These are phyloP conservation scores for Epinephelus fuscoguttatus DNA, from an alignment of 2,113 vertebrate species.

Conservation along the genomic window DNA sequence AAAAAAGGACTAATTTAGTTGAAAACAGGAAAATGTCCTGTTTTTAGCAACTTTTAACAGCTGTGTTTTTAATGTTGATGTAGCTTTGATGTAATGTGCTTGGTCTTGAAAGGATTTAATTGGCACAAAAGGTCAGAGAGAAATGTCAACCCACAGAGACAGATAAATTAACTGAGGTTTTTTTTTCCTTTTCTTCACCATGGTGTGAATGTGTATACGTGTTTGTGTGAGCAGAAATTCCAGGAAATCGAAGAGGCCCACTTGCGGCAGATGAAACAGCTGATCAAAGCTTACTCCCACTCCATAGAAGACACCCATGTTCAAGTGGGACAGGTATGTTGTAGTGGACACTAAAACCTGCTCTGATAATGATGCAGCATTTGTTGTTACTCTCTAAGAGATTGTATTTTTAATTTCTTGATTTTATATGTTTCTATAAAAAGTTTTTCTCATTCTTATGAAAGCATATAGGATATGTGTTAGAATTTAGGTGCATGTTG, in stretches of 20 bases:
- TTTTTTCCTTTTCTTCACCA: neutral
- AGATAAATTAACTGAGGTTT: neutral
- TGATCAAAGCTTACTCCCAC: conserved; percentile 93
- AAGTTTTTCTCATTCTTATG: neutral
- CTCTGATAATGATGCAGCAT: neutral
- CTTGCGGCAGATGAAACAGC: conserved; percentile 92
- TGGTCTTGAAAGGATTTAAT: neutral
- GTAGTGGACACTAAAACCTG: neutral
- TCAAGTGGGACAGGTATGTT: conserved; percentile 94
- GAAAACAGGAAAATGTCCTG: neutral
- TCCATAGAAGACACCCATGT: conserved; percentile 96
- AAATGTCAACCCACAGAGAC: neutral
- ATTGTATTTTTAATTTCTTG: neutral
- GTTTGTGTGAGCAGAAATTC: conserved; percentile 86
- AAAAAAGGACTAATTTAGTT: neutral
- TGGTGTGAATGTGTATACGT: neutral
- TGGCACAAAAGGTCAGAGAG: neutral
- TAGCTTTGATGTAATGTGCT: neutral
- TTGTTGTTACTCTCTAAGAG: neutral
- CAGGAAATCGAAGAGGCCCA: conserved; percentile 94
- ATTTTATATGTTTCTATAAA: neutral
- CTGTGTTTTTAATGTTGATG: neutral
- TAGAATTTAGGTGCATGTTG: too few relatives aligned
- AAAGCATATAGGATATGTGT: neutral
- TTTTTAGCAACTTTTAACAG: neutral